These are phyloP conservation scores for Lottia scabra DNA, from an alignment of 2,888 invertebrate species.

Conservation along the genomic window DNA sequence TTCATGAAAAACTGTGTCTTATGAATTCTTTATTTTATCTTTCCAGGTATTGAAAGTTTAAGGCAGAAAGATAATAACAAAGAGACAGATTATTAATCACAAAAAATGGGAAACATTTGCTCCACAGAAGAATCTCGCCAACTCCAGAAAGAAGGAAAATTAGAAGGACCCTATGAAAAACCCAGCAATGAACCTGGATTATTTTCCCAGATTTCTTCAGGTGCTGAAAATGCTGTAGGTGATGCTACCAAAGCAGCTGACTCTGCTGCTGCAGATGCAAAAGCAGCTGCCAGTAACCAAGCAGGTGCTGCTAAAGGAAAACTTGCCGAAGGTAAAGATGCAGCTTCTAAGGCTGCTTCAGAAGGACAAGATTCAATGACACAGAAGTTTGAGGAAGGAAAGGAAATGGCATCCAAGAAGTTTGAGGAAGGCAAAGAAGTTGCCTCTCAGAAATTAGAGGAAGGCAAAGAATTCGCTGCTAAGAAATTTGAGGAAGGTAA, in stretches of 20 bases:
- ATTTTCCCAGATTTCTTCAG: neutral
- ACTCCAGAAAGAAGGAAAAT: neutral
- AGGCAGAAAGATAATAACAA: neutral
- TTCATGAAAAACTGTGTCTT: too few relatives aligned
- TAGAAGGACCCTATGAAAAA: neutral
- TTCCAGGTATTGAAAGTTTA: slow-evolving; percentile 9
- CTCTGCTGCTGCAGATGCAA: neutral
- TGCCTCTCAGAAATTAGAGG: neutral
- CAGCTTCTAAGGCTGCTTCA: neutral
- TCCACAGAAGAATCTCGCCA: slow-evolving; percentile 5
- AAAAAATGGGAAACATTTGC: neutral
- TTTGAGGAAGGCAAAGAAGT: neutral
- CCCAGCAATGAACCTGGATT: neutral
- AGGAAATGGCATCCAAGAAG: neutral
- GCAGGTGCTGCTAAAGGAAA: neutral
- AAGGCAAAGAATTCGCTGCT: neutral
- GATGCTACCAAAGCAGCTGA: neutral
- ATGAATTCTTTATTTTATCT: neutral
- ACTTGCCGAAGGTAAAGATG: neutral
- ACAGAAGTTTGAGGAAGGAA: neutral
- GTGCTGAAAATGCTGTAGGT: slow-evolving; percentile 4
- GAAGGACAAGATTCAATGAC: neutral
- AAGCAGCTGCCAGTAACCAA: neutral
- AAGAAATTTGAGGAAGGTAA: neutral
- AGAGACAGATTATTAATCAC: neutral